phyloP scores from a whole-genome alignment of 2,797 vertebrate genomes.

The Platyrinchus mystaceus region DNA sequence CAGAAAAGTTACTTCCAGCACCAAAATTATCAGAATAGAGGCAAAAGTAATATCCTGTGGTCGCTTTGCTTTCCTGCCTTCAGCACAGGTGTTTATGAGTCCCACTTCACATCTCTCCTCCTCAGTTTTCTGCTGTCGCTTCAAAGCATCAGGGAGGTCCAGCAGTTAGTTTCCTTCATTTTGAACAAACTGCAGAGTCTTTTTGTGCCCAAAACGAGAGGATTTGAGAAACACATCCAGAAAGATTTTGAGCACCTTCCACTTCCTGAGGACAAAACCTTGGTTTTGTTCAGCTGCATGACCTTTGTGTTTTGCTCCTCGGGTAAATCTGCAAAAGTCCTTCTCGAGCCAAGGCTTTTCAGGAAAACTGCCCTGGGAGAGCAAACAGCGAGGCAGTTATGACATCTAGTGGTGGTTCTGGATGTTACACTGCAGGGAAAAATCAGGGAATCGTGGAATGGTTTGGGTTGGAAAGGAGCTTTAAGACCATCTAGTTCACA shows the following conservation, averaged over 20 bases:
- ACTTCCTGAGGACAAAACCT: not conserved
- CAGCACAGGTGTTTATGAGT: not conserved
- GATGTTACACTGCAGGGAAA: not conserved
- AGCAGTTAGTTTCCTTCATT: not conserved
- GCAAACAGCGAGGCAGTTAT: not conserved
- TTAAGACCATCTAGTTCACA: not conserved
- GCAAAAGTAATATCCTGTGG: not conserved
- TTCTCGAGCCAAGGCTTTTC: not conserved
- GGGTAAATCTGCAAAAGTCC: not conserved
- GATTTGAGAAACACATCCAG: not conserved
- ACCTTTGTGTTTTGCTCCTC: not conserved
- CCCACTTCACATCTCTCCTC: not conserved
- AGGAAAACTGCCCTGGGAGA: not conserved
- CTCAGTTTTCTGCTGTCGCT: not conserved
- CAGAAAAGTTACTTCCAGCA: not conserved
- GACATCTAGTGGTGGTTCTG: conserved; percentile 35
- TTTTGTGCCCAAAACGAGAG: not conserved
- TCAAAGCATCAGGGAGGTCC: not conserved
- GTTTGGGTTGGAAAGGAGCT: not conserved
- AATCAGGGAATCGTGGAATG: not conserved
- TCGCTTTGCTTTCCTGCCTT: not conserved
- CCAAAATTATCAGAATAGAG: not conserved
- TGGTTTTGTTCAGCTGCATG: not conserved
- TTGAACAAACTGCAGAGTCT: not conserved
- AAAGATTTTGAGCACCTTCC: not conserved